Evolutionary conservation across 2,797 vertebrate species (phyloP).

Genomic region (Lacerta agilis): DNA sequence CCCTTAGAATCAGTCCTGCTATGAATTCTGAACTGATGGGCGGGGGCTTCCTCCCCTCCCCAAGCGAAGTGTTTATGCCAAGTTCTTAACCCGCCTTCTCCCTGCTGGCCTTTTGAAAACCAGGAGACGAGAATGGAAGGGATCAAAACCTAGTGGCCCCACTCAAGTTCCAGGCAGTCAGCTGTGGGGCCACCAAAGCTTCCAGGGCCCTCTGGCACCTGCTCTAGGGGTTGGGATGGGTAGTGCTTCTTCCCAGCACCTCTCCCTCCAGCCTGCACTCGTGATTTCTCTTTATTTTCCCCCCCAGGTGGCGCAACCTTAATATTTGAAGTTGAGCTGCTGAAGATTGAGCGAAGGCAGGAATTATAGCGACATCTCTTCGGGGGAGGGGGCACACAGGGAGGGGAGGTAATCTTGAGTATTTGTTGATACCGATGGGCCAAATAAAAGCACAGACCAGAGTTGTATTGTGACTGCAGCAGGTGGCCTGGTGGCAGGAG

Average conservation of each 20-base stretch:
- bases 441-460: constrained; percentile 46
- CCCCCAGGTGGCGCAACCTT: constrained; percentile 87
- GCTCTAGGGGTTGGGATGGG: too few species aligned
- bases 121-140: not conserved
- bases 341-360: constrained; percentile 86
- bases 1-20: not conserved
- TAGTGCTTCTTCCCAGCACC: too few species aligned
- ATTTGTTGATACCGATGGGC: constrained; percentile 16
- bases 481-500: not conserved
- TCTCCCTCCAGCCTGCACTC: too few species aligned
- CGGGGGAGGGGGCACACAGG: not conserved
- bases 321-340: constrained; percentile 90
- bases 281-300: too few species aligned
- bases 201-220: not conserved
- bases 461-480: not conserved
- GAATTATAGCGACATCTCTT: constrained; percentile 78
- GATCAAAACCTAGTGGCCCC: too few species aligned
- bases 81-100: not conserved
- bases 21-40: not conserved
- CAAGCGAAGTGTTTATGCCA: not conserved
- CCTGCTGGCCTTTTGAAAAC: not conserved
- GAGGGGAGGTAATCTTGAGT: not conserved
- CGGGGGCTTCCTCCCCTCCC: too few species aligned
- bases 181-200: not conserved
- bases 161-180: not conserved